Evolutionary conservation across 2,888 invertebrate species (phyloP).

Genomic region (Sesia bembeciformis): DNA sequence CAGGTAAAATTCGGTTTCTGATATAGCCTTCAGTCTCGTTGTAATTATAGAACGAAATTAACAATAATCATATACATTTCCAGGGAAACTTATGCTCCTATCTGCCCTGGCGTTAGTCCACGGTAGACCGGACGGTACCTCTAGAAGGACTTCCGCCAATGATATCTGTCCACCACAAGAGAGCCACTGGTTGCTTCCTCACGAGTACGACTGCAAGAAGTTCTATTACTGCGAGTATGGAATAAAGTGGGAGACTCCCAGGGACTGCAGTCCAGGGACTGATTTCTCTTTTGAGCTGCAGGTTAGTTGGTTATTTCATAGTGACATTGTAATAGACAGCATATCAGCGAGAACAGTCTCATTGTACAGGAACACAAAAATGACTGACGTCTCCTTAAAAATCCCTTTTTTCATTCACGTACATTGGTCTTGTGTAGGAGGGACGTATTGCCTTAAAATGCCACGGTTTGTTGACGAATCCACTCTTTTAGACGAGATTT

Average conservation of each 20-base stretch:
- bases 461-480: too few relatives aligned
- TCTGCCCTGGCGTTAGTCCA: conserved; percentile 14
- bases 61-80: neutral
- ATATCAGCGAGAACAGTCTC: too few relatives aligned
- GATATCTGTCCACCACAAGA: conserved; percentile 79
- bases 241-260: conserved; percentile 18
- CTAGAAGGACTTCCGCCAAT: conserved; percentile 66
- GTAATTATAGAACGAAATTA: too few relatives aligned
- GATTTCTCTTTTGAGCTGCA: conserved; percentile 33
- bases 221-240: conserved; percentile 59
- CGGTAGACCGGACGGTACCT: neutral
- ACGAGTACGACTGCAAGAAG: conserved; percentile 49
- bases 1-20: too few relatives aligned
- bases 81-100: conserved; percentile 28
- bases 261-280: conserved; percentile 36
- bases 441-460: too few relatives aligned
- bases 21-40: too few relatives aligned
- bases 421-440: too few relatives aligned
- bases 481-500: too few relatives aligned
- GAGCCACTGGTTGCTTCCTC: conserved; percentile 46
- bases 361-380: too few relatives aligned
- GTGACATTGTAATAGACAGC: neutral
- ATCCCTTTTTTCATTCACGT: too few relatives aligned
- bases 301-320: conserved; percentile 26
- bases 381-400: too few relatives aligned